A percentile compares a stretch with the other conserved stretches of the same genome.
phyloP scores from a whole-genome alignment of 2,113 vertebrate genomes.

The Lontra canadensis region DNA sequence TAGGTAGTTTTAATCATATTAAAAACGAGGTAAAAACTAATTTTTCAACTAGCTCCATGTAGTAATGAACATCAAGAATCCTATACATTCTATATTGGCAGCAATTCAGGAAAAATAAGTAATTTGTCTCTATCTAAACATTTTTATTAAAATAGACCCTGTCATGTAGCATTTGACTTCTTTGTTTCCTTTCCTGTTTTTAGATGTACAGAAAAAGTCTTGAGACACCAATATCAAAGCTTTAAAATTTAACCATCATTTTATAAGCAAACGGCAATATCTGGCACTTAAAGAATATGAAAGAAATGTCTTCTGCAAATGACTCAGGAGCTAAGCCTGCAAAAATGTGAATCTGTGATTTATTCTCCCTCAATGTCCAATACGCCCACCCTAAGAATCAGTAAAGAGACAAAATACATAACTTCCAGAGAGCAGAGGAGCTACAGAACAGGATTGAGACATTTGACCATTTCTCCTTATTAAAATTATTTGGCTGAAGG shows the following conservation, averaged over 20 bases:
- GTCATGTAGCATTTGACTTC: not conserved
- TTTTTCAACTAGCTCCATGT: constrained; percentile 29
- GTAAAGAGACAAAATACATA: constrained; percentile 7
- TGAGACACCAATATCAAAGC: not conserved
- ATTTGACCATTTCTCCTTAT: not conserved
- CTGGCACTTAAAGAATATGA: not conserved
- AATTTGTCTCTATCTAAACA: not conserved
- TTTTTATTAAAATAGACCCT: not conserved
- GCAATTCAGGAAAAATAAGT: not conserved
- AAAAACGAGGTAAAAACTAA: constrained; percentile 27
- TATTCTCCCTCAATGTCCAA: not conserved
- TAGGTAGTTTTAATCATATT: not conserved
- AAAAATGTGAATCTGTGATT: constrained; percentile 1
- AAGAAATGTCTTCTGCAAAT: not conserved
- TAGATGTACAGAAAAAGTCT: not conserved
- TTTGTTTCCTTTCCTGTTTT: constrained; percentile 35
- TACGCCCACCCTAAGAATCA: not conserved
- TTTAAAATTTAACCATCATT: constrained; percentile 8
- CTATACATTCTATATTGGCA: not conserved
- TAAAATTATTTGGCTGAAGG: not conserved
- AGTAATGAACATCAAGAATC: constrained; percentile 8
- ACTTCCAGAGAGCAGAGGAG: not conserved
- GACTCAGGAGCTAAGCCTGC: constrained; percentile 4
- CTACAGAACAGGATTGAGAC: not conserved
- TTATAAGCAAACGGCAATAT: not conserved